Base-by-base conservation (phyloP, 2,888 invertebrate species). In the Ceraclea dissimilis region DNA sequence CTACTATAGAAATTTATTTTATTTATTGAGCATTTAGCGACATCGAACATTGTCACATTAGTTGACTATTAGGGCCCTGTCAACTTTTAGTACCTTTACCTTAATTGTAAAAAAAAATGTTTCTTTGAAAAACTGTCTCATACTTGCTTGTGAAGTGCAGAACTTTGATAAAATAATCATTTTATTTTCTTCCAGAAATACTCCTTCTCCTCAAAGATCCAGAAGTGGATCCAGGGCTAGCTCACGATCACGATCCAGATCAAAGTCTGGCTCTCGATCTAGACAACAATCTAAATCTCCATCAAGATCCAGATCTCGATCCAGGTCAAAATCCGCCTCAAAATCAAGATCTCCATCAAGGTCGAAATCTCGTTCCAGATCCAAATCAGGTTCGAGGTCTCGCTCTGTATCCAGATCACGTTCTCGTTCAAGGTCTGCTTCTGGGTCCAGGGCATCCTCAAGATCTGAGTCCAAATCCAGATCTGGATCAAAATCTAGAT, bases 401-500 rank as follows among this genome's bases (percentile, higher is more conserved):
- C 59, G 52, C n/a, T 65, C 65, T 16, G 54, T 54, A 10, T 64
- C 68, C 6, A 58, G 60, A 13, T 62, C 64, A 18, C 52, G 57
- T n/a, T 64, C 66, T 8, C 60, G 54, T 10, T 20, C 39, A 31
- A 48, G 57, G 6, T 60, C 60, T 16, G 16, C 47, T 33, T 49
- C 44, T 18, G 52, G 52, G 11, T 60, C 60, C 21, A n/a, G n/a
- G n/a, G n/a, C 59, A 20, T 43, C 22, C 17, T 57, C 56, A 4
- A 19, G 51, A 19, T 64, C 54, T 47, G 57, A 47, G 60, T 66
- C 57, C 33, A 62, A 53, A 52, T 66, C 67, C 2, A 54, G 64
- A 34, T 69, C 71, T 1, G 63, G 67, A 5, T 71, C 71, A 2
- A 65, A 72, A 1, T 76, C 78, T 0, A 66, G 72, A 10, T 78